Evolutionary conservation across 2,888 invertebrate genomes (phyloP), one percentile per base, ranked within the genome.

Genomic region (Salticus scenicus): DNA sequence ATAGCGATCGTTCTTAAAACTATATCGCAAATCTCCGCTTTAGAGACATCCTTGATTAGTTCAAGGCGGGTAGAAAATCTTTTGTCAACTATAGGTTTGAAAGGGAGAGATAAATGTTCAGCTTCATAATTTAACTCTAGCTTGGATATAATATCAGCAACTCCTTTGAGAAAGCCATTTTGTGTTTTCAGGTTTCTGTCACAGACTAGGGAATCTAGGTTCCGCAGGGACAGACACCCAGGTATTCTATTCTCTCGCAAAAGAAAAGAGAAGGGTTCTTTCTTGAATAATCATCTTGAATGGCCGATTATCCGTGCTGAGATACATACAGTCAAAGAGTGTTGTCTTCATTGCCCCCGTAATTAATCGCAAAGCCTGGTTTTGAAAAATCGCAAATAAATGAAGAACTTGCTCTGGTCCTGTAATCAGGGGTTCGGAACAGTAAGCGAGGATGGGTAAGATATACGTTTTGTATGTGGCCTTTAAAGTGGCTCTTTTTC

Each of bases 221-320:
- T n/a, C n/a, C n/a, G n/a, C n/a, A n/a, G n/a, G n/a, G n/a, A n/a
- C n/a, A n/a, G n/a, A n/a, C n/a, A n/a, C n/a, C n/a, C n/a, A n/a
- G n/a, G n/a, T n/a, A n/a, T n/a, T n/a, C n/a, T n/a, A n/a, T n/a
- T n/a, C n/a, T n/a, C n/a, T n/a, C n/a, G n/a, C n/a, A n/a, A n/a
- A n/a, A n/a, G n/a, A n/a, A n/a, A n/a, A n/a, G n/a, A 33, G 67
- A n/a, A 67, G 30, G 31, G 31, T 17, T 67, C 67, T 31, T 69
- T 69, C 33, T 24, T 31, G 67, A 69, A 33, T 20, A 37, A 69
- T 31, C 67, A 69, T 33, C 67, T 69, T 69, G n/a, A 69, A 69
- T 4, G 33, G 33, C 30, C 67, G 30, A 31, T 69, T 69, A n/a
- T 69, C 8, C 10, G 67, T 69, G 67, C 67, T 33, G 33, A 37